These are phyloP conservation scores for Mesoclemmys tuberculata DNA, from an alignment of 2,113 vertebrate species.

Conservation along the genomic window DNA sequence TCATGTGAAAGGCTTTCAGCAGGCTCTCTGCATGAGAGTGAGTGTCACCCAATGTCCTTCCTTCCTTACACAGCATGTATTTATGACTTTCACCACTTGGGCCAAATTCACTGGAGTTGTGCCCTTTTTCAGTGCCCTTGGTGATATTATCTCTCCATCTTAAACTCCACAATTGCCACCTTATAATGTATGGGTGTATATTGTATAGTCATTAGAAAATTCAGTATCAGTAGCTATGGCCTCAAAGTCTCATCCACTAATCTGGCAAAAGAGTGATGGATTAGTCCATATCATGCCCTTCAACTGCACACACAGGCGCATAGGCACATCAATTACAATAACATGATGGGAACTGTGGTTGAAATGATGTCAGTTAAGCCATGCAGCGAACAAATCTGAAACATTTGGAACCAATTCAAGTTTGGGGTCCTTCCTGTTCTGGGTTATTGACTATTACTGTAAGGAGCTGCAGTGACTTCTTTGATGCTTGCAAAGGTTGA, in stretches of 20 bases:
- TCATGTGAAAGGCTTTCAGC: background rate
- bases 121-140: background rate
- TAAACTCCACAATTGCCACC: background rate
- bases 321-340: background rate
- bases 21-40: background rate
- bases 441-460: background rate
- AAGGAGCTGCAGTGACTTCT: background rate
- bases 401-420: background rate
- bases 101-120: background rate
- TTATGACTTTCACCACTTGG: background rate
- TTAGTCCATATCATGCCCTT: accelerated
- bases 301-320: background rate
- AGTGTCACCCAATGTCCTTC: background rate
- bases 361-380: background rate
- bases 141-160: background rate
- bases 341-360: accelerated
- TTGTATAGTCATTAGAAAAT: background rate
- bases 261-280: background rate
- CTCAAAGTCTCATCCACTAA: background rate
- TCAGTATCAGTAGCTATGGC: background rate
- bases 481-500: accelerated
- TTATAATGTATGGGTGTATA: background rate
- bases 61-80: background rate
- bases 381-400: background rate
- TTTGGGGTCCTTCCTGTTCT: background rate